Percentiles rank a stretch among this genome's conserved stretches.
These are phyloP conservation scores for Dendrocopos noguchii DNA, from an alignment of 2,113 vertebrate species.

Conservation along the genomic window DNA sequence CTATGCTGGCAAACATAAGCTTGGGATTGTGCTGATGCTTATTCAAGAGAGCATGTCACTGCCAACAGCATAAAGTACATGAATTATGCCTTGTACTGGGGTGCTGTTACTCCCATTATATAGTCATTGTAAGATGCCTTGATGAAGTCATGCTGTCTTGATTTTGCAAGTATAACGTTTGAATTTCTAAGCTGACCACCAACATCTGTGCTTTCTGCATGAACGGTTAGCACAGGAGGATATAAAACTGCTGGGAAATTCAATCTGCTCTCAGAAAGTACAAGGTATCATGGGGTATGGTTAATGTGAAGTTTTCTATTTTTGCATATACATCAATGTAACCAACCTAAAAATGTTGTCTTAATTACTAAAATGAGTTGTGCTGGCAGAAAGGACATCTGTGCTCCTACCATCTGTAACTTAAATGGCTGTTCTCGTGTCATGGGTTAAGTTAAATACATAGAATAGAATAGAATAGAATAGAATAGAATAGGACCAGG, in stretches of 20 bases:
- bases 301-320: background rate
- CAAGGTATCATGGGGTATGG: background rate
- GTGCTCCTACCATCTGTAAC: background rate
- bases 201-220: slow-evolving; percentile 25
- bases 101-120: background rate
- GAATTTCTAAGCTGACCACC: slow-evolving; percentile 48
- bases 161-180: slow-evolving; percentile 18
- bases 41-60: background rate
- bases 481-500: too few species aligned
- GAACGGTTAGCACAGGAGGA: background rate
- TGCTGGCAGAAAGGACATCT: background rate
- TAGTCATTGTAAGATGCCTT: background rate
- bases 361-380: background rate
- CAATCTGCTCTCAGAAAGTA: background rate
- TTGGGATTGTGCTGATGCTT: background rate
- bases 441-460: too few species aligned
- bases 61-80: background rate
- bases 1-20: background rate
- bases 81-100: background rate
- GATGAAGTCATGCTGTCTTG: slow-evolving; percentile 4
- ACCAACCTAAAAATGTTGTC: background rate
- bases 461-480: too few species aligned
- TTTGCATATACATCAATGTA: background rate
- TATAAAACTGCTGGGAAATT: slow-evolving; percentile 15
- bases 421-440: background rate